Percentiles rank a stretch among this genome's conserved stretches.
phyloP scores from a whole-genome alignment of 1,140 invertebrate genomes.

The Trichonephila inaurata region DNA sequence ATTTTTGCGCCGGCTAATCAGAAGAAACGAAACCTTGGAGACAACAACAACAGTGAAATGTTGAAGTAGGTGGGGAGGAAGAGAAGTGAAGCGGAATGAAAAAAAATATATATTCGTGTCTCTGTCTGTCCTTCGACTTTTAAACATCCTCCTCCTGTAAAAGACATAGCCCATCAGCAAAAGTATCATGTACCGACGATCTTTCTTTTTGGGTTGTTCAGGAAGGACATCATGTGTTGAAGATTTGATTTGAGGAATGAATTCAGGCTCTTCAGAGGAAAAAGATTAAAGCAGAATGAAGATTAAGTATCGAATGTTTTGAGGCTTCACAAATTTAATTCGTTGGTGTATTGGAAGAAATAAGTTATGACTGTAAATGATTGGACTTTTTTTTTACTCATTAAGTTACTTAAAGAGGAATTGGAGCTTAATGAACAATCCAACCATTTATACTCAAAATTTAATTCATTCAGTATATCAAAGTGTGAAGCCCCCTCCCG shows the following conservation, averaged over 20 bases:
- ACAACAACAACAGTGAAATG: conserved; percentile 33
- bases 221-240: not conserved
- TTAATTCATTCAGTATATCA: no score
- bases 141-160: not conserved
- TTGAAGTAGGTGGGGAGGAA: not conserved
- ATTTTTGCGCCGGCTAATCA: conserved; percentile 60
- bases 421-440: no score
- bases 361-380: no score
- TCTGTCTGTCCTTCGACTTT: not conserved
- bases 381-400: no score
- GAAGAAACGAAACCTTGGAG: conserved; percentile 54
- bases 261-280: no score
- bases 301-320: not conserved
- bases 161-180: not conserved
- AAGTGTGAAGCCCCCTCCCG: no score
- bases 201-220: not conserved
- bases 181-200: conserved; percentile 35
- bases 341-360: no score
- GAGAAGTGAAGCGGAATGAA: not conserved
- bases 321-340: no score
- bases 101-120: not conserved
- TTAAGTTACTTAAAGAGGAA: no score
- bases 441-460: no score
- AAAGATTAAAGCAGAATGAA: no score
- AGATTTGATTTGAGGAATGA: no score